Evolutionary conservation across 2,888 invertebrate species (phyloP), one percentile per base, ranked within the genome.

Genomic region (Plagodis pulveraria): DNA sequence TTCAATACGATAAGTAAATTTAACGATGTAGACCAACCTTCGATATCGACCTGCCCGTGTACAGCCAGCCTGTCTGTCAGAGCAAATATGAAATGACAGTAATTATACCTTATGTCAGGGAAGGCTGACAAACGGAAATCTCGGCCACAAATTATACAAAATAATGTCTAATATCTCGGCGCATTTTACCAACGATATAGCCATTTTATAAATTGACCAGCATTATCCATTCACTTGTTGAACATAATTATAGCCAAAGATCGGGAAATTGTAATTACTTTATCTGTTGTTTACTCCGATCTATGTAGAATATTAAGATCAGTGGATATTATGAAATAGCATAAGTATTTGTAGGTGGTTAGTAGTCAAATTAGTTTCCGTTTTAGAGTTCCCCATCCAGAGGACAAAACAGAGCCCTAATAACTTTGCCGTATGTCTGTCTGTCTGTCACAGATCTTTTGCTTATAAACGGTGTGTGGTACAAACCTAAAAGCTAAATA

Each of bases 71-170:
- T 49, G 12, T 9, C 43, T 47, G 45, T 49, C 45, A 22, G 4
- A 41, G n/a, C n/a, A 41, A 53, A 58, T 58, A 41, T 36, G 44
- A 53, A 44, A 35, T 35, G 58, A 53, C 58, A 53, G 53, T 58
- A 53, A 53, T 58, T 58, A 53, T 33, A 11, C 8, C 45, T 49
- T 45, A 49, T 50, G 53, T 41, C 41, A 54, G 49, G 40, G 45
- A 35, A 49, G 7, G 41, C 40, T 44, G 43, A 36, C 33, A 10
- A 47, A 33, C 57, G 35, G 45, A 56, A 35, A 46, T 41, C 40
- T 56, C 40, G 10, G 9, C 22, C 22, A 22, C 11, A 35, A 0
- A 34, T 51, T 53, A 9, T 36, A 36, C 9, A 36, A 36, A 22
- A 22, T 22, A 22, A 22, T 22, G 22, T 22, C 22, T 22, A 22